phyloP scores from a whole-genome alignment of 2,888 invertebrate genomes.

The Pterostichus niger region DNA sequence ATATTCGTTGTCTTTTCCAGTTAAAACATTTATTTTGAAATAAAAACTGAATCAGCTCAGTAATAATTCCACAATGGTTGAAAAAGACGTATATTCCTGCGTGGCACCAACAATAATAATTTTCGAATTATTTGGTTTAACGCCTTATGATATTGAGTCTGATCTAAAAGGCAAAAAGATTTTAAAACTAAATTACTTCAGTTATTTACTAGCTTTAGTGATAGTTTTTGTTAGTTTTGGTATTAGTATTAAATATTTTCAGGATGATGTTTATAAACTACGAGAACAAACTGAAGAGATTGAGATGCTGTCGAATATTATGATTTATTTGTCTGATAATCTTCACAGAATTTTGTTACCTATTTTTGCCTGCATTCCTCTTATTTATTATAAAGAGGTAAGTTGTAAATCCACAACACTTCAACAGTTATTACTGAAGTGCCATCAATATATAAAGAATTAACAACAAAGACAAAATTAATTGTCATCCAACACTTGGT shows the following conservation, averaged over 20 bases:
- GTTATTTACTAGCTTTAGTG: background rate
- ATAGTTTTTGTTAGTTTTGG: background rate
- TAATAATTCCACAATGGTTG: background rate
- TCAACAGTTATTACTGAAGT: too few species aligned
- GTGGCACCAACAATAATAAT: background rate
- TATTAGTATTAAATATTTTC: constrained; percentile 22
- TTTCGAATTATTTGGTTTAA: constrained; percentile 25
- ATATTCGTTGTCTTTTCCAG: background rate
- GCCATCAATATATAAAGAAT: too few species aligned
- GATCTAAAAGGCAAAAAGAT: background rate
- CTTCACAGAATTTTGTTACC: constrained; percentile 30
- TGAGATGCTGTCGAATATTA: constrained; percentile 33
- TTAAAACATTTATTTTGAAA: background rate
- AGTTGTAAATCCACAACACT: background rate
- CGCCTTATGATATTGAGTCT: background rate
- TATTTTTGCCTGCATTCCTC: constrained; percentile 17
- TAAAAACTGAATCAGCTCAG: background rate
- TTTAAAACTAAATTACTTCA: constrained; percentile 6
- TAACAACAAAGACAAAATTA: too few species aligned
- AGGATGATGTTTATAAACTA: constrained; percentile 8
- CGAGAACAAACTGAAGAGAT: background rate
- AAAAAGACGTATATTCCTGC: constrained; percentile 16
- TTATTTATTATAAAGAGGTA: constrained; percentile 47
- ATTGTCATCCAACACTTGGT: too few species aligned
- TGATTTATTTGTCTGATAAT: constrained; percentile 26